Evolutionary conservation across 35 echinoderm and acorn worm species (phyloP), one percentile per base, ranked within the genome.

Genomic region (Ptychodera flava): DNA sequence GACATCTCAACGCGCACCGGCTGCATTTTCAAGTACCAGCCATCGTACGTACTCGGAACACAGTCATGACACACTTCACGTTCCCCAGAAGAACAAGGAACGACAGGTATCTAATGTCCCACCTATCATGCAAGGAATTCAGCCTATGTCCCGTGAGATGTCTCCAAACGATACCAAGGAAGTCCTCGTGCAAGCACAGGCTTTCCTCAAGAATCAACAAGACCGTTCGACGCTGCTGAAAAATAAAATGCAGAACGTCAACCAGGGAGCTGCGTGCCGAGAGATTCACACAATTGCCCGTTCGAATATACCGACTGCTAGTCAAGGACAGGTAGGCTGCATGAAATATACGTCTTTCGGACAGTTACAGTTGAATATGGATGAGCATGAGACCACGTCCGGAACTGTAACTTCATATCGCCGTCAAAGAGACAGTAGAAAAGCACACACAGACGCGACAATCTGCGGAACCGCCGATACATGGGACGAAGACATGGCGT

Each of bases 401-500:
- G 6, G 6, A 22, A 64, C 6, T 22, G n/a, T n/a, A n/a, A n/a
- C n/a, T n/a, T n/a, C n/a, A n/a, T n/a, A n/a, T n/a, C n/a, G n/a
- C n/a, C n/a, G n/a, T n/a, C n/a, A n/a, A n/a, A n/a, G n/a, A n/a
- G n/a, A n/a, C n/a, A n/a, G n/a, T n/a, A n/a, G n/a, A n/a, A n/a
- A n/a, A n/a, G 6, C 6, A 12, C 45, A 64, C 22, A 64, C 6
- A 64, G 45, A 64, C 45, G 22, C 6, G 6, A 22, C 22, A 6
- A 22, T 64, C 6, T 64, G 45, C 45, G 45, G 45, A 6, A 64
- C 45, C 6, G 45, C 45, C 6, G 45, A 64, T 12, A 64, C 45
- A 64, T 64, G 45, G 29, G 96, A 99, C 16, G 82, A 83, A 34
- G 96, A 99, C 36, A 99, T 99, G 81, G 93, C 93, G 1, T 99